phyloP scores from a whole-genome alignment of 2,888 invertebrate genomes.

The Ophioninae sp. region DNA sequence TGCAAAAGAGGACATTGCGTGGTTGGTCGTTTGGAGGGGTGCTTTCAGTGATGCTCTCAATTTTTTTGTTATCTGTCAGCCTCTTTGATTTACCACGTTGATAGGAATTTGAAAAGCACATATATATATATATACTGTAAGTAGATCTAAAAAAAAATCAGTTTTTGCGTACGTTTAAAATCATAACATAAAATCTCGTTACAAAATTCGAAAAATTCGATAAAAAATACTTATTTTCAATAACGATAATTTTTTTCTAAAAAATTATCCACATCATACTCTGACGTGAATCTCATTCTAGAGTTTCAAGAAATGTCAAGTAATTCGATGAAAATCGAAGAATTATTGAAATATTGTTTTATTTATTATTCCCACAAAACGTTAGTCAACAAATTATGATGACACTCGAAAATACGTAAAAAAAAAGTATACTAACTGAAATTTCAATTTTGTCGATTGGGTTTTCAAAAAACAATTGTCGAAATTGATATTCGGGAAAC shows the following conservation, averaged over 20 bases:
- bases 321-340: too few species aligned
- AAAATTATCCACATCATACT: too few species aligned
- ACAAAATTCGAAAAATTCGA: too few species aligned
- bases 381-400: too few species aligned
- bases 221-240: too few species aligned
- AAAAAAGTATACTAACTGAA: neutral
- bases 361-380: too few species aligned
- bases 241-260: too few species aligned
- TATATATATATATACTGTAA: neutral
- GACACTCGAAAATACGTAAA: neutral
- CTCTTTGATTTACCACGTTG: slow-evolving; percentile 24
- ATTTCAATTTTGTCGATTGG: neutral
- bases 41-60: slow-evolving; percentile 20
- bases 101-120: slow-evolving; percentile 26
- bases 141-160: neutral
- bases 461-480: neutral
- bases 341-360: too few species aligned
- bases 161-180: neutral
- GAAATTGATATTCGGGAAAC: neutral
- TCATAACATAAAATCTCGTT: neutral
- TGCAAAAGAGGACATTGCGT: slow-evolving; percentile 36
- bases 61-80: slow-evolving; percentile 3
- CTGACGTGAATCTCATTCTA: too few species aligned
- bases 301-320: too few species aligned
- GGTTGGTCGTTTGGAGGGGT: neutral